A percentile compares a stretch with the other conserved stretches of the same genome.
Conservation (phyloP, 2,888 invertebrate genomes). For the Patella pellucida region DNA sequence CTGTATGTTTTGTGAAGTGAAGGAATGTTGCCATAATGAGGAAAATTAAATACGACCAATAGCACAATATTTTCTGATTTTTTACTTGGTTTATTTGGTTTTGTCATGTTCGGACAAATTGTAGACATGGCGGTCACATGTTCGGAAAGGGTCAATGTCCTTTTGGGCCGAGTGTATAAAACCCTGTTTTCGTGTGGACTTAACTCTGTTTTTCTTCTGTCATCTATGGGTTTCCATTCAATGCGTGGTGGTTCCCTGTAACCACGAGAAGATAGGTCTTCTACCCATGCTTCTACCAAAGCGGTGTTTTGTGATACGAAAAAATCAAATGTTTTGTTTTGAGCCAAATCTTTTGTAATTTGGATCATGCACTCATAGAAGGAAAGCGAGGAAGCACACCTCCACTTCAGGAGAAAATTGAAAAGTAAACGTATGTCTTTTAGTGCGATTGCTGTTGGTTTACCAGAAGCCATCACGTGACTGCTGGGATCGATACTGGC, state of each 20-base stretch:
- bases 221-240: no score
- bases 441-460: not conserved
- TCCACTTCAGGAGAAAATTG: not conserved
- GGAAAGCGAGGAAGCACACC: not conserved
- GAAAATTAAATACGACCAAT: not conserved
- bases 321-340: not conserved
- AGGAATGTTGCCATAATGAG: not conserved
- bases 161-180: not conserved
- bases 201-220: not conserved
- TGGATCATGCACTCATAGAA: not conserved
- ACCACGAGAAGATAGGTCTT: not conserved
- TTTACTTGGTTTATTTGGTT: not conserved
- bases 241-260: not conserved
- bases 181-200: not conserved
- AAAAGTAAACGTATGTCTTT: not conserved
- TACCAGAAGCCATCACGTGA: not conserved
- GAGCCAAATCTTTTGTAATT: not conserved
- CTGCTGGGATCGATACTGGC: not conserved
- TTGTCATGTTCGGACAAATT: not conserved
- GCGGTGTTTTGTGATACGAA: not conserved
- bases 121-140: not conserved
- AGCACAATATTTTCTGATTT: not conserved
- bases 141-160: not conserved
- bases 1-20: not conserved
- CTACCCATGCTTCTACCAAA: not conserved